Evolutionary conservation across 2,888 invertebrate species (phyloP).

Genomic region (Priocnemis perturbator): DNA sequence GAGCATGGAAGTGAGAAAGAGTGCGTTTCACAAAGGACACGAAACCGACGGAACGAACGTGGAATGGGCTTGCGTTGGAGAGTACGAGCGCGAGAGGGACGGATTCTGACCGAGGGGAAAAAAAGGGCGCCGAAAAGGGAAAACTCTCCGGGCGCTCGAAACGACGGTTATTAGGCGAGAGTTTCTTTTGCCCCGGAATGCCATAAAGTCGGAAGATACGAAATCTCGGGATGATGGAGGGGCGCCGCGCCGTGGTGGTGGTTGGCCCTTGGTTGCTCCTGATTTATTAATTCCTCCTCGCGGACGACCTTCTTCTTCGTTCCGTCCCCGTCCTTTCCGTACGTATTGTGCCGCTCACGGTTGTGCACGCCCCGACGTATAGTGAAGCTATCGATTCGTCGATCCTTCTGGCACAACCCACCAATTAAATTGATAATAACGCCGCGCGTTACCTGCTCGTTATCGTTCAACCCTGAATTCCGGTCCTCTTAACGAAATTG

Average conservation of each 20-base stretch:
- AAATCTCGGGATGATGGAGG: constrained; percentile 41
- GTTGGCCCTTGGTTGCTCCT: constrained; percentile 25
- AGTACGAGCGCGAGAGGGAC: not conserved
- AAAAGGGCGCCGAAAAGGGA: not conserved
- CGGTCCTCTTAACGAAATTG: constrained; percentile 11
- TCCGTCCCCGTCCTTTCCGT: constrained; percentile 10
- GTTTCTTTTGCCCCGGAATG: constrained; percentile 45
- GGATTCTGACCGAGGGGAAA: not conserved
- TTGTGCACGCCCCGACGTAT: constrained; percentile 20
- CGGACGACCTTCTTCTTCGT: constrained; percentile 22
- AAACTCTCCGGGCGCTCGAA: constrained; percentile 24
- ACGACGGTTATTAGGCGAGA: constrained; percentile 45
- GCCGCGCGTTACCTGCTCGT: constrained; percentile 47
- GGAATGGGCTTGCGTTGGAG: not conserved
- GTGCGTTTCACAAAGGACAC: no score
- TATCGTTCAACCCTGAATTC: constrained; percentile 30
- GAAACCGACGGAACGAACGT: not conserved
- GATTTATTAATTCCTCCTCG: constrained; percentile 60
- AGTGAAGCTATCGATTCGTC: constrained; percentile 44
- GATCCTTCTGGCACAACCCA: constrained; percentile 43
- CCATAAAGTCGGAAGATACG: constrained; percentile 46
- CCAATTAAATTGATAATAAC: constrained; percentile 62
- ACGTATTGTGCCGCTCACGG: constrained; percentile 16
- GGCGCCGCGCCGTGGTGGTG: constrained; percentile 35
- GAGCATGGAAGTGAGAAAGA: not conserved